Evolutionary conservation across 2,797 vertebrate species (phyloP).

Genomic region (Astyanax mexicanus): DNA sequence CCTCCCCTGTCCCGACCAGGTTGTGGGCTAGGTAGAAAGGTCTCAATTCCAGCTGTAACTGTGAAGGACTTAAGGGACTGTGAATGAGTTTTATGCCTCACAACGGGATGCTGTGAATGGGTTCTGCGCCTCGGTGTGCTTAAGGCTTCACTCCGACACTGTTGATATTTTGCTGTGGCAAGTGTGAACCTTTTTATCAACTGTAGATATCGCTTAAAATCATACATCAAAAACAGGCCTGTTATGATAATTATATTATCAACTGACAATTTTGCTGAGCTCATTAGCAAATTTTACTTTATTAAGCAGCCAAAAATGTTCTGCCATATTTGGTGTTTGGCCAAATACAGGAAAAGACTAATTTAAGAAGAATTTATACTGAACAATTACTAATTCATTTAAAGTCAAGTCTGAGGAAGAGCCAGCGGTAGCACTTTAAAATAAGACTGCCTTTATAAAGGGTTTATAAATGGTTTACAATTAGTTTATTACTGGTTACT

Average conservation of each 20-base stretch:
- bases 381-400: too few relatives aligned
- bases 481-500: too few relatives aligned
- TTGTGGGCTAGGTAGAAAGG: conserved; percentile 56
- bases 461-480: too few relatives aligned
- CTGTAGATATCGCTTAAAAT: background rate
- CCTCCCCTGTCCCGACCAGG: conserved; percentile 68
- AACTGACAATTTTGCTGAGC: too few relatives aligned
- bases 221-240: background rate
- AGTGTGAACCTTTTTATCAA: background rate
- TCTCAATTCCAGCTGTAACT: conserved; percentile 28
- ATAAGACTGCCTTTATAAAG: too few relatives aligned
- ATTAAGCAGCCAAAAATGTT: too few relatives aligned
- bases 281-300: too few relatives aligned
- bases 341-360: too few relatives aligned
- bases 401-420: too few relatives aligned
- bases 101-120: background rate
- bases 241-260: background rate
- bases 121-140: background rate
- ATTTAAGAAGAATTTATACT: too few relatives aligned
- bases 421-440: too few relatives aligned
- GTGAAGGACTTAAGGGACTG: conserved; percentile 31
- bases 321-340: too few relatives aligned
- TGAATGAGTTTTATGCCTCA: conserved; percentile 16
- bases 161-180: background rate
- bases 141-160: background rate